Evolutionary conservation across 2,888 invertebrate species (phyloP), one percentile per base, ranked within the genome.

Genomic region (Lasiommata megera): DNA sequence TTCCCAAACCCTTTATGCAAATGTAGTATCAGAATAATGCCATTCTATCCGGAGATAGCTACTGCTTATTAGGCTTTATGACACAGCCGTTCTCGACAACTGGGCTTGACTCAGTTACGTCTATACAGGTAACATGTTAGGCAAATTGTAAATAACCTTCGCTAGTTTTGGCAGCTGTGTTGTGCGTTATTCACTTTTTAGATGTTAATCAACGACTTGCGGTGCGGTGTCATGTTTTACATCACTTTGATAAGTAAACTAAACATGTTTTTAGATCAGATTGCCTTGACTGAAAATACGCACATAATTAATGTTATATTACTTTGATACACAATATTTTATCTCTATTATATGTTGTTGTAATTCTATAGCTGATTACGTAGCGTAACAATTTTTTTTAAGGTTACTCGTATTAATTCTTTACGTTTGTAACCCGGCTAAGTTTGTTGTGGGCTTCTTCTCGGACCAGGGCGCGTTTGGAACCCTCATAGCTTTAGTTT

Each of bases 81-180:
- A 16, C 16, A 43, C n/a, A 43, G 17, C 8, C 43, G 23, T 23
- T n/a, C 12, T 43, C 7, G 28, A 29, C 8, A 14, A 6, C 6
- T n/a, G 16, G 16, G 31, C 6, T 46, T 16, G 9, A 46, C 16
- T 46, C 46, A 14, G 31, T 16, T 31, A 31, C 29, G 16, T 5
- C 12, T 44, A 31, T 16, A 16, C 8, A 14, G 11, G 28, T 38
- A 37, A 50, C 9, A 34, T 46, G 31, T 38, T 54, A 51, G 48
- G 17, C 38, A 52, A 38, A 44, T 38, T 47, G 38, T 38, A 14
- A 6, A 46, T 34, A 47, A 47, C 53, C 57, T 41, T 53, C 41
- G 31, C 18, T 23, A 5, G 6, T 37, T 44, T 44, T 28, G 28
- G 44, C 44, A 28, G 17, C 28, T 6, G 12, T 28, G 12, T 44